These are phyloP conservation scores for Drosophila subquinaria DNA, from an alignment of 2,888 invertebrate species.

Conservation along the genomic window DNA sequence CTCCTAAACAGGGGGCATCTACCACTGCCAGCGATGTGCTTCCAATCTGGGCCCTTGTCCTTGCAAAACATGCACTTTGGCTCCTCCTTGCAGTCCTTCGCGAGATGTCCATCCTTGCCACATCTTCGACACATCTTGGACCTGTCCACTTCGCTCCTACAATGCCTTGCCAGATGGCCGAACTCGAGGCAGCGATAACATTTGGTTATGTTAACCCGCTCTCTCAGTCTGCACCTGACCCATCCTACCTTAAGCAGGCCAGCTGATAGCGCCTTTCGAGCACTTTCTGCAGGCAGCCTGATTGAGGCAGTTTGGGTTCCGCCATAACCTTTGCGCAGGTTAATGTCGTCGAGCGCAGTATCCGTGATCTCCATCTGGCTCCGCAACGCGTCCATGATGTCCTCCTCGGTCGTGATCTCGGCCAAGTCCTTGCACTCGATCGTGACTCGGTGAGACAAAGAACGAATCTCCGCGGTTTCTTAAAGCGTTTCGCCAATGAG, in stretches of 20 bases:
- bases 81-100: neutral
- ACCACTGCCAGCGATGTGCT: neutral
- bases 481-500: too few species aligned
- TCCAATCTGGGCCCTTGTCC: neutral
- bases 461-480: too few species aligned
- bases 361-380: too few species aligned
- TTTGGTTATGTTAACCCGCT: neutral
- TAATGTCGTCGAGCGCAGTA: too few species aligned
- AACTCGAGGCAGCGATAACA: conserved; percentile 7
- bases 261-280: neutral
- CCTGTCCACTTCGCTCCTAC: neutral
- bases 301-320: neutral
- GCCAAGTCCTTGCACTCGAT: too few species aligned
- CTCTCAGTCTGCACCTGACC: conserved; percentile 3
- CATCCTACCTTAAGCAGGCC: neutral
- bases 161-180: neutral
- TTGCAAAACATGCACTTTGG: conserved; percentile 1
- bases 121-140: conserved; percentile 1
- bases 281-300: neutral
- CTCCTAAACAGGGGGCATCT: conserved; percentile 6
- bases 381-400: too few species aligned
- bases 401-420: too few species aligned
- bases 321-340: neutral
- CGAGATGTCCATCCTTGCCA: neutral
- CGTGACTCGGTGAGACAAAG: too few species aligned